These are phyloP conservation scores for Bombus cullumanus DNA, from an alignment of 1,140 invertebrate genomes.

Conservation along the genomic window DNA sequence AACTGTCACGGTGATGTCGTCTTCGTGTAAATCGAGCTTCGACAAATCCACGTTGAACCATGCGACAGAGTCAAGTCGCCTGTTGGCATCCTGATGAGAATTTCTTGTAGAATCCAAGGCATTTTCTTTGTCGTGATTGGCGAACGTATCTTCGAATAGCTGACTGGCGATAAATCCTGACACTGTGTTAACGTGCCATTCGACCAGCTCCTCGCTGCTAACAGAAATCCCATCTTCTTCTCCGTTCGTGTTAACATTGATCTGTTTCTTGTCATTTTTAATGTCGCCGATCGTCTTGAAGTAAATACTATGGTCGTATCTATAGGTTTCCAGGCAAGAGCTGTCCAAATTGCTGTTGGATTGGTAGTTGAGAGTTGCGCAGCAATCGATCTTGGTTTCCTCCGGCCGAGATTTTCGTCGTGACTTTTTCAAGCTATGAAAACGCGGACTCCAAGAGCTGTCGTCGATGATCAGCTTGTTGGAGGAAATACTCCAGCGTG, in stretches of 20 bases:
- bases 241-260: not conserved
- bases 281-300: constrained; percentile 80
- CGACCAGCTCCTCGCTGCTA: constrained; percentile 54
- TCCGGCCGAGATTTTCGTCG: constrained; percentile 59
- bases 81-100: not conserved
- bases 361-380: constrained; percentile 75
- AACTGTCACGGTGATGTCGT: not conserved
- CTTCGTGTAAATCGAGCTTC: constrained; percentile 51
- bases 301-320: constrained; percentile 81
- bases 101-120: not conserved
- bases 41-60: constrained; percentile 66
- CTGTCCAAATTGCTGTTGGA: constrained; percentile 77
- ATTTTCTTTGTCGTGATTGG: not conserved
- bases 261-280: constrained; percentile 55
- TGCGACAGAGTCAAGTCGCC: not conserved
- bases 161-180: constrained; percentile 58
- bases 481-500: constrained; percentile 61
- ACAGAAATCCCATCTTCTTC: constrained; percentile 30
- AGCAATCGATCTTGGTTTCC: constrained; percentile 76
- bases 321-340: constrained; percentile 76
- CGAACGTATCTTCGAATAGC: constrained; percentile 4
- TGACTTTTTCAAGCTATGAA: constrained; percentile 57
- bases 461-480: constrained; percentile 67
- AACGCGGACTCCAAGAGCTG: constrained; percentile 51
- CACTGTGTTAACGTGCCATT: constrained; percentile 59